phyloP scores from a whole-genome alignment of 1,140 invertebrate species.

The Drosophila biarmipes region DNA sequence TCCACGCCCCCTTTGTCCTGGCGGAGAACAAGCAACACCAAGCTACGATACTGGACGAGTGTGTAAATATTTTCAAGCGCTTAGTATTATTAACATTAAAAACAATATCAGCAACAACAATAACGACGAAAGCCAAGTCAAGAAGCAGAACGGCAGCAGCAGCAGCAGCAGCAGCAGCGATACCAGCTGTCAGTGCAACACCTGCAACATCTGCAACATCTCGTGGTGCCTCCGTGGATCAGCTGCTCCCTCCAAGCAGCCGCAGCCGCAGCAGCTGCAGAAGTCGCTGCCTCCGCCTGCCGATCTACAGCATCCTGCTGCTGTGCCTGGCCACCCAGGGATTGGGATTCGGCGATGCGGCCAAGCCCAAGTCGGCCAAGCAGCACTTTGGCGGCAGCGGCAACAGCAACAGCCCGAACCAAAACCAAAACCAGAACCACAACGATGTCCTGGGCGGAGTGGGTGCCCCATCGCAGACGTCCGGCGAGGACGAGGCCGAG shows the following conservation, averaged over 20 bases:
- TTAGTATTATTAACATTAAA: slow-evolving; percentile 82
- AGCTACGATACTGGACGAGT: slow-evolving; percentile 76
- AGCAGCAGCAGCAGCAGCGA: not conserved
- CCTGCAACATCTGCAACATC: slow-evolving; percentile 38
- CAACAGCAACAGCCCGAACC: slow-evolving; percentile 41
- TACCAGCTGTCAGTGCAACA: slow-evolving; percentile 5
- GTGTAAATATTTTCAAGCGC: slow-evolving; percentile 81
- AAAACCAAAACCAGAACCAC: slow-evolving; percentile 58
- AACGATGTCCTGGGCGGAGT: slow-evolving; percentile 60
- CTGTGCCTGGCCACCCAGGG: slow-evolving; percentile 63
- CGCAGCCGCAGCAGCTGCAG: slow-evolving; percentile 42
- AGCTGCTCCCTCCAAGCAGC: not conserved
- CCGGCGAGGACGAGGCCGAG: slow-evolving; percentile 76
- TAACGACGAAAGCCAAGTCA: slow-evolving; percentile 49
- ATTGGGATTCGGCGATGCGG: slow-evolving; percentile 50
- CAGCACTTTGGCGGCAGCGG: slow-evolving; percentile 56
- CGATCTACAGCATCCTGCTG: slow-evolving; percentile 53
- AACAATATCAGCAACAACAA: slow-evolving; percentile 60
- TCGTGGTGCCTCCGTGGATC: slow-evolving; percentile 33
- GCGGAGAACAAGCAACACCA: slow-evolving; percentile 48
- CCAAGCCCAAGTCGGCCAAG: slow-evolving; percentile 77
- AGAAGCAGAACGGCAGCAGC: slow-evolving; percentile 31
- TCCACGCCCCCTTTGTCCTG: slow-evolving; percentile 3
- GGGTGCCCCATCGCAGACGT: slow-evolving; percentile 72
- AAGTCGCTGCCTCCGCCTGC: slow-evolving; percentile 44